These are phyloP conservation scores for Lampris incognitus DNA, from an alignment of 2,113 vertebrate genomes.

Conservation along the genomic window DNA sequence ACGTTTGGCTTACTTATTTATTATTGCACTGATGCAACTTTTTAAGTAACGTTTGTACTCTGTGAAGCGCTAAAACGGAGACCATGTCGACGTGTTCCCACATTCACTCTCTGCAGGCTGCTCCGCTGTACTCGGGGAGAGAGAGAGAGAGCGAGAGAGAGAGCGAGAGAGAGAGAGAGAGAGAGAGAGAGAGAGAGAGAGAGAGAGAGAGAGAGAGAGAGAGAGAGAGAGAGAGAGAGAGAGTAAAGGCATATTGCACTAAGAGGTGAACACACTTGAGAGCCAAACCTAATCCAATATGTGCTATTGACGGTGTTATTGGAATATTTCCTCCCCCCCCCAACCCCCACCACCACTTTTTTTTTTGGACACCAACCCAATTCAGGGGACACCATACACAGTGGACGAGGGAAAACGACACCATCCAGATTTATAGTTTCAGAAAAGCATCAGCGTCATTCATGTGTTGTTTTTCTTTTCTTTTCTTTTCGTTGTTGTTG, in stretches of 20 bases:
- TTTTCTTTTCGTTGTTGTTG: conserved; percentile 7
- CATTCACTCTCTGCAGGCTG: conserved; percentile 78
- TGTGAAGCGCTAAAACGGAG: conserved; percentile 73
- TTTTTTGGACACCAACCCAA: conserved; percentile 72
- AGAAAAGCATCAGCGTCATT: conserved; percentile 80
- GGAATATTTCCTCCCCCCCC: conserved; percentile 64
- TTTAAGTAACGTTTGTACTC: conserved; percentile 82
- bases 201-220: conserved; percentile 82
- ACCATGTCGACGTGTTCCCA: conserved; percentile 72
- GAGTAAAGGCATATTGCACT: conserved; percentile 84
- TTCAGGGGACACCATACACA: conserved; percentile 69
- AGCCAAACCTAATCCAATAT: conserved; percentile 76
- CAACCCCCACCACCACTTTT: not conserved
- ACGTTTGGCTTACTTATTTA: conserved; percentile 75
- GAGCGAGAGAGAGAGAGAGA: conserved; percentile 79
- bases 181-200: conserved; percentile 66
- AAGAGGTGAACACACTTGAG: conserved; percentile 78
- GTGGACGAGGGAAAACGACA: conserved; percentile 54
- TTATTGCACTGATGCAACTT: conserved; percentile 85
- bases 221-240: conserved; percentile 77
- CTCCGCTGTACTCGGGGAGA: conserved; percentile 71
- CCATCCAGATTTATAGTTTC: conserved; percentile 71
- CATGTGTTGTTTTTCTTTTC: conserved; percentile 42
- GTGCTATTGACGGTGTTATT: conserved; percentile 76
- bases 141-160: conserved; percentile 81